These are phyloP conservation scores for Euphydryas editha DNA, from an alignment of 2,888 invertebrate species.

Conservation along the genomic window DNA sequence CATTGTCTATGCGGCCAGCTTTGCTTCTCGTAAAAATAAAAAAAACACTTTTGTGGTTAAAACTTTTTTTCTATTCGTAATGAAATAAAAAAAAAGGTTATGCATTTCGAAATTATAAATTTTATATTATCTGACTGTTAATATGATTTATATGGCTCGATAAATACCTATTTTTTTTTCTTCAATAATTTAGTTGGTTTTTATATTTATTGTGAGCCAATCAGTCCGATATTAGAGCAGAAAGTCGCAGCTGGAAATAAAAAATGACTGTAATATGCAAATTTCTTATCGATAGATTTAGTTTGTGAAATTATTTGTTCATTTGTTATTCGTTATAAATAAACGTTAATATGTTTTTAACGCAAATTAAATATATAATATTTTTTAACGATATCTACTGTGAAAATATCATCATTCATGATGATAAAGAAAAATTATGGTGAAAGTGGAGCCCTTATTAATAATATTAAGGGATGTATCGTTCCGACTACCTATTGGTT, in stretches of 20 bases:
- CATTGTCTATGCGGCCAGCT: conserved; percentile 71
- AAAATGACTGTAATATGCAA: conserved; percentile 29
- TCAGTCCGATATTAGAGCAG: conserved; percentile 19
- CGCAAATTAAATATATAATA: not conserved
- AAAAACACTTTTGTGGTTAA: conserved; percentile 60
- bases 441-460: too few relatives aligned
- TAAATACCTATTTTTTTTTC: conserved; percentile 11
- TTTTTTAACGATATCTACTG: too few relatives aligned
- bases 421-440: too few relatives aligned
- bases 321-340: not conserved
- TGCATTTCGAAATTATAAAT: conserved; percentile 3
- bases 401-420: too few relatives aligned
- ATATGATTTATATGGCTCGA: conserved; percentile 20
- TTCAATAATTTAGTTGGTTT: conserved; percentile 19
- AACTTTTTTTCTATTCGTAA: conserved; percentile 53
- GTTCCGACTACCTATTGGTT: too few relatives aligned
- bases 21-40: conserved; percentile 52
- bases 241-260: conserved; percentile 41
- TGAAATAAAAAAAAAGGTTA: conserved; percentile 34
- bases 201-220: conserved; percentile 10
- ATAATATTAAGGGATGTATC: too few relatives aligned
- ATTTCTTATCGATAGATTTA: conserved; percentile 8
- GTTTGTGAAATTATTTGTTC: not conserved
- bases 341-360: conserved; percentile 25
- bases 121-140: not conserved